Evolutionary conservation across 2,888 invertebrate genomes (phyloP), one percentile per base, ranked within the genome.

Genomic region (Epinotia demarniana): DNA sequence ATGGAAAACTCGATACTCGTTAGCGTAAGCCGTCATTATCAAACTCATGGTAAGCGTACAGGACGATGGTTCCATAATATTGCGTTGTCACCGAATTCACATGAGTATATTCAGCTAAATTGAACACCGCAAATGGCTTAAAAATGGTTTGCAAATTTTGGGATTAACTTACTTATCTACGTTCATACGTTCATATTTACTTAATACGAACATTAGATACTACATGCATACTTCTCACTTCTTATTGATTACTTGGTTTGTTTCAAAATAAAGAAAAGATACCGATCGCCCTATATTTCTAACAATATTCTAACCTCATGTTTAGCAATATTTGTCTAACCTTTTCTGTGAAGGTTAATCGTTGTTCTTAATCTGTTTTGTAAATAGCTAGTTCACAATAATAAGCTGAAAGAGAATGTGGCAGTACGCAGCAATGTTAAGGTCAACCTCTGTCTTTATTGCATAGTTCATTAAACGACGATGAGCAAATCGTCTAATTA

Each of bases 251-350:
- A 16, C 16, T 53, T n/a, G 53, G 8, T 53, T n/a, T 53, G n/a
- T 53, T 53, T 53, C n/a, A 53, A n/a, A 53, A n/a, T 53, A 53
- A n/a, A 53, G 8, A 53, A 53, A n/a, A n/a, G 53, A 53, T 53
- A 53, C 0, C 6, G 18, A 57, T 67, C 18, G 33, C 33, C 8
- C 33, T 3, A 18, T 39, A 55, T 39, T 13, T 43, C 58, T n/a
- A 46, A n/a, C 2, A 69, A 11, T 43, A 33, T 23, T 43, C n/a
- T 23, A 46, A 39, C 23, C 4, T 69, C 46, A 60, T 9, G 27
- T 75, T 75, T 66, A 27, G 75, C 64, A 75, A 75, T 75, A 60
- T 75, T 66, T 71, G 16, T 16, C 58, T 70, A 74, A 74, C 66
- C 75, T 75, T 66, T 70, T 16, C n/a, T 6, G 18, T 19, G 70